Conservation (phyloP, 2,797 vertebrate species). For the Hippopotamyrus pictus region DNA sequence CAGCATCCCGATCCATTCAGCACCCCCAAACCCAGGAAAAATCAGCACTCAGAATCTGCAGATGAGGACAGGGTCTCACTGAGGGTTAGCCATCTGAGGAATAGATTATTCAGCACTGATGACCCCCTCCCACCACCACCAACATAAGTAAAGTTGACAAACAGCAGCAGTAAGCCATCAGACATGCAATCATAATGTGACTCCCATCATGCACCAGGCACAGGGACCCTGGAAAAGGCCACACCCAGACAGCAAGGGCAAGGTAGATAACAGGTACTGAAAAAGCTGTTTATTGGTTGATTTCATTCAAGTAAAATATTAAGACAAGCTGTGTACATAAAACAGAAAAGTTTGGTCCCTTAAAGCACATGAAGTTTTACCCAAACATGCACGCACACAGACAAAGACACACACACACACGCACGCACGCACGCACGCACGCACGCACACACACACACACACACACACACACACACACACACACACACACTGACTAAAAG, state of each 20-base stretch:
- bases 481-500: neutral
- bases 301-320: conserved; percentile 28
- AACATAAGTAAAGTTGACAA: neutral
- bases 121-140: neutral
- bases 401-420: neutral
- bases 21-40: neutral
- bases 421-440: neutral
- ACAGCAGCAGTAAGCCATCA: neutral
- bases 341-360: conserved; percentile 25
- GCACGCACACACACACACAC: neutral
- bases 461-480: neutral
- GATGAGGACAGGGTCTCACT: neutral
- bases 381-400: neutral
- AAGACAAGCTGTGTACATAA: conserved; percentile 27
- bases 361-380: conserved; percentile 18
- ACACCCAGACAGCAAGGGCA: neutral
- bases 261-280: conserved; percentile 13
- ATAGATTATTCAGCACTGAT: neutral
- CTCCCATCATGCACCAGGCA: neutral
- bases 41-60: neutral
- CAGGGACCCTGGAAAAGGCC: neutral
- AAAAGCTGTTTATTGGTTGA: conserved; percentile 27
- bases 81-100: neutral
- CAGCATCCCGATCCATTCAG: neutral
- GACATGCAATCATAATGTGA: neutral